Percentiles rank a stretch among this genome's conserved stretches.
Evolutionary conservation across 2,888 invertebrate species (phyloP).

Genomic region (Nymphalis c-album): DNA sequence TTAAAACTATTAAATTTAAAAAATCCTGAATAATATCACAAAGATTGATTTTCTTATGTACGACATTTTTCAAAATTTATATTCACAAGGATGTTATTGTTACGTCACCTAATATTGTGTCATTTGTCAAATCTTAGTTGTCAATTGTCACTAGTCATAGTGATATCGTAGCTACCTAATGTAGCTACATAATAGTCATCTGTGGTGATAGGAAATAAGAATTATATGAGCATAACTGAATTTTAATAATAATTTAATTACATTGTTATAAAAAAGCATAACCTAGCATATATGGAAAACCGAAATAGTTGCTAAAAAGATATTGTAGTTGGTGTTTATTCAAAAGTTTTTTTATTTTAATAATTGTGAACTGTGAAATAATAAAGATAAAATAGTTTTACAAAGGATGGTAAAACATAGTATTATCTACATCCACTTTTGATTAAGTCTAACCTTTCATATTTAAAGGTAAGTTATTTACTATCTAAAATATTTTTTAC

Average conservation of each 20-base stretch:
- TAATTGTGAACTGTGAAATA: slow-evolving; percentile 6
- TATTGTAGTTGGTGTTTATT: slow-evolving; percentile 3
- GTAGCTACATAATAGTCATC: too few relatives aligned
- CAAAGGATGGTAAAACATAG: slow-evolving; percentile 15
- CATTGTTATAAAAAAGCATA: background rate
- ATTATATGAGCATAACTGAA: slow-evolving; percentile 7
- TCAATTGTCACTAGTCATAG: slow-evolving; percentile 12
- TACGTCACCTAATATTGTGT: background rate
- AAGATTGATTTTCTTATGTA: background rate
- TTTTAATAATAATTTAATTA: slow-evolving; percentile 4
- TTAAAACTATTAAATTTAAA: too few relatives aligned
- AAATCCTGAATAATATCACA: too few relatives aligned
- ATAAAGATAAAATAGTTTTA: slow-evolving; percentile 1
- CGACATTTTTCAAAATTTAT: background rate
- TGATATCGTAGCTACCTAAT: slow-evolving; percentile 2
- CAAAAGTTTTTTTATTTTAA: slow-evolving; percentile 3
- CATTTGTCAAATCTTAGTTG: slow-evolving; percentile 7
- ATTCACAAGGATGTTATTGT: background rate
- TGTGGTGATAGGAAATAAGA: slow-evolving; percentile 1
- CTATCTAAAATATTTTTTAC: background rate
- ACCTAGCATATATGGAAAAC: background rate
- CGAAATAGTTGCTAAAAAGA: background rate
- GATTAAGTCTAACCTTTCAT: background rate
- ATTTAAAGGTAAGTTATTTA: slow-evolving; percentile 4
- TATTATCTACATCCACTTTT: background rate